phyloP scores from a whole-genome alignment of 2,888 invertebrate genomes.

The Cordylochernes scorpioides region DNA sequence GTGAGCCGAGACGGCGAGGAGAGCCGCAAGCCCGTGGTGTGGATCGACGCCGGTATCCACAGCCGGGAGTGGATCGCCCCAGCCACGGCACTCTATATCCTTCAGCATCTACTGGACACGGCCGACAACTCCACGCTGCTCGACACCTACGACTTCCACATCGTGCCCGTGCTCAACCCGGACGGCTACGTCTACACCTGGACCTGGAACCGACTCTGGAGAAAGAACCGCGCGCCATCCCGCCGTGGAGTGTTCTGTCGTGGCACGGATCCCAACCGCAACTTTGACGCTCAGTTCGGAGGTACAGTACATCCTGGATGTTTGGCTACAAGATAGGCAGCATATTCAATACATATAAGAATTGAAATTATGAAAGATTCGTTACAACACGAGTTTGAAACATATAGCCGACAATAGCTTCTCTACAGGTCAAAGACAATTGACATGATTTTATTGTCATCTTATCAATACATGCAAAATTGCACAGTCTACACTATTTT shows the following conservation, averaged over 20 bases:
- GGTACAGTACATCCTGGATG: conserved; percentile 2
- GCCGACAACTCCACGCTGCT: conserved; percentile 8
- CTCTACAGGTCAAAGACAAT: no score
- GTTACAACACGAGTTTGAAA: no score
- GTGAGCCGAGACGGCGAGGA: no score
- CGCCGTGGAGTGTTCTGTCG: conserved; percentile 7
- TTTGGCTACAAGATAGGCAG: no score
- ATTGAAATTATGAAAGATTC: no score
- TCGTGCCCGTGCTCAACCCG: conserved; percentile 10
- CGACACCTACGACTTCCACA: conserved; percentile 11
- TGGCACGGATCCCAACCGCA: conserved; percentile 16
- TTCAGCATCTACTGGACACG: conserved; percentile 5
- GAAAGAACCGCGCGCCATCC: conserved; percentile 12
- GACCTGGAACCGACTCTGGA: conserved; percentile 13
- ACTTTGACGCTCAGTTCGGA: conserved; percentile 14
- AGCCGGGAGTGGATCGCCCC: conserved; percentile 12
- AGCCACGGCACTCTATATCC: conserved; percentile 9
- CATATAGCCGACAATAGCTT: no score
- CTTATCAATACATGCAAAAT: no score
- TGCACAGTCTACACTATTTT: no score
- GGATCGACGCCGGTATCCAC: conserved; percentile 13
- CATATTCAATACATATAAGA: no score
- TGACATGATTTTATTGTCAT: no score
- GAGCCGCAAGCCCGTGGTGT: conserved; percentile 9
- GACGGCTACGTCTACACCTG: conserved; percentile 12